These are phyloP conservation scores for Anabas testudineus DNA, from an alignment of 2,797 vertebrate species.

Conservation along the genomic window DNA sequence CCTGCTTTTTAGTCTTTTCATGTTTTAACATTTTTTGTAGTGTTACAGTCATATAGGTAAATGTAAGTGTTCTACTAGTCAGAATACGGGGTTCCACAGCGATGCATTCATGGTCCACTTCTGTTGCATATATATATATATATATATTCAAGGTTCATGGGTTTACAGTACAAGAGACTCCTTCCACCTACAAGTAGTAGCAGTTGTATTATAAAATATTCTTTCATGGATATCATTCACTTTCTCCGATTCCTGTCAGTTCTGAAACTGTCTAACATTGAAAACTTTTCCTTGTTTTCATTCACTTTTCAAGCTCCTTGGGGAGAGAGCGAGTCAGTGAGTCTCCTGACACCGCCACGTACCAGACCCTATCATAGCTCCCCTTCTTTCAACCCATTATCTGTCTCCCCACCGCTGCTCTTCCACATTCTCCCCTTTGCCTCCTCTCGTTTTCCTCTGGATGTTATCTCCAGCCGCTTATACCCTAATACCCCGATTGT, in stretches of 20 bases:
- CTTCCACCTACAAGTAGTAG: too few relatives aligned
- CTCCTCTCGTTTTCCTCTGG: slow-evolving; percentile 71
- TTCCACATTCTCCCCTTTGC: slow-evolving; percentile 47
- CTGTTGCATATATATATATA: neutral
- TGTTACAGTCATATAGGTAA: too few relatives aligned
- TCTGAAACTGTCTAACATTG: slow-evolving; percentile 19
- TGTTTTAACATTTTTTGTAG: neutral
- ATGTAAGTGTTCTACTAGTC: too few relatives aligned
- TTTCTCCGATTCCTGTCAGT: slow-evolving; percentile 7
- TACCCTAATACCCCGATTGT: slow-evolving; percentile 85
- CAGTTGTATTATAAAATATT: too few relatives aligned
- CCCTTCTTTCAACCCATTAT: slow-evolving; percentile 81
- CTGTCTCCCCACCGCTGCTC: slow-evolving; percentile 70
- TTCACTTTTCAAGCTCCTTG: slow-evolving; percentile 47
- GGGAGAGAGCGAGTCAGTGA: slow-evolving; percentile 31
- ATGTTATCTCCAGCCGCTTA: slow-evolving; percentile 85
- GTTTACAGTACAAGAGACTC: too few relatives aligned
- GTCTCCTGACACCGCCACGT: slow-evolving; percentile 60
- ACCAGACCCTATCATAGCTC: slow-evolving; percentile 75
- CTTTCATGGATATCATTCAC: neutral
- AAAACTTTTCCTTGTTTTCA: slow-evolving; percentile 49
- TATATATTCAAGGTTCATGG: too few relatives aligned
- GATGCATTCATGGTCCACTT: neutral
- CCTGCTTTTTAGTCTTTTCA: slow-evolving; percentile 33
- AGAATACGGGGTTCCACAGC: slow-evolving; percentile 1